A percentile compares a stretch with the other conserved stretches of the same genome.
These are phyloP conservation scores for Glareola pratincola DNA, from an alignment of 2,113 vertebrate genomes.

Conservation along the genomic window DNA sequence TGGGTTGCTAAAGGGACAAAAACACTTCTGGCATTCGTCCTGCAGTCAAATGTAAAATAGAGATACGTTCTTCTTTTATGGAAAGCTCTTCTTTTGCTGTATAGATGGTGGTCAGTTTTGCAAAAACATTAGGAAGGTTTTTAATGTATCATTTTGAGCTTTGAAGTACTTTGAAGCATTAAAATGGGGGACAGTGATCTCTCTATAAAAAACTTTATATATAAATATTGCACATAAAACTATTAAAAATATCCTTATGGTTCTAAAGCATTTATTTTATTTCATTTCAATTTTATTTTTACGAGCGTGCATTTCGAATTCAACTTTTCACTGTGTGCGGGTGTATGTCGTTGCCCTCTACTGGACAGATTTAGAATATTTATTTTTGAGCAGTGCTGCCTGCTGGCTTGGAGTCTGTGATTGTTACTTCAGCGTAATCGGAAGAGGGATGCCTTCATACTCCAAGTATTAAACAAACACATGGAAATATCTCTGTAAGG, in stretches of 20 bases:
- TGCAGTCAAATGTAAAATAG: not conserved
- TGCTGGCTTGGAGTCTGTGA: not conserved
- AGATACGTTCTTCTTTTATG: not conserved
- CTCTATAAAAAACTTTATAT: not conserved
- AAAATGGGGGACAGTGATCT: not conserved
- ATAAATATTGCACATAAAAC: not conserved
- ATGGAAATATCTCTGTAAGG: not conserved
- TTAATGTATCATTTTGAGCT: not conserved
- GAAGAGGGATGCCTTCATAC: not conserved
- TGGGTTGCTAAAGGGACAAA: not conserved
- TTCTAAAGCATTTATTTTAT: not conserved
- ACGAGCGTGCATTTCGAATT: not conserved
- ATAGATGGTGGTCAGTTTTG: not conserved
- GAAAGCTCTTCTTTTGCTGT: not conserved
- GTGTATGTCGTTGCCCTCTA: slow-evolving; percentile 44
- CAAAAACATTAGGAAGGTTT: not conserved
- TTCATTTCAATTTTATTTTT: not conserved
- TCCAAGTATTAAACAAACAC: not conserved
- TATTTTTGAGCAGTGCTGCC: not conserved
- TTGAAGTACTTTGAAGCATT: not conserved
- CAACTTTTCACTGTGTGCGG: not conserved
- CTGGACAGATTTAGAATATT: not conserved
- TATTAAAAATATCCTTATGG: not conserved
- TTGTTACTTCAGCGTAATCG: not conserved
- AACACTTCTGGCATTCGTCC: not conserved